Conservation (phyloP, 2,797 vertebrate species). For the Pristis pectinata region DNA sequence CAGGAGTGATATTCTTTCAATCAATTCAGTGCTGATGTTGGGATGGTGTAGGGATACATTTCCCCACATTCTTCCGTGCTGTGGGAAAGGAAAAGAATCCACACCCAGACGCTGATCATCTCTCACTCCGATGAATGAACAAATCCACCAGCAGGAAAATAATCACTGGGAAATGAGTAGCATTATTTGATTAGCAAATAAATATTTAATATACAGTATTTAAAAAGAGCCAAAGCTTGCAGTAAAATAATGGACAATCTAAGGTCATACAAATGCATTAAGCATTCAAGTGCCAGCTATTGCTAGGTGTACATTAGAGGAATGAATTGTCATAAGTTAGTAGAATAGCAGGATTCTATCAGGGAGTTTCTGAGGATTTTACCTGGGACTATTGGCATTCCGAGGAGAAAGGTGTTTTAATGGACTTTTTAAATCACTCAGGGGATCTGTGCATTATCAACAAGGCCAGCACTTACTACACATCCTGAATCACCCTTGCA, state of each 20-base stretch:
- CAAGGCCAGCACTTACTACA: too few relatives aligned
- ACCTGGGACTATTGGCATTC: too few relatives aligned
- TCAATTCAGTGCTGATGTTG: background rate
- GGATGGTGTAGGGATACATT: background rate
- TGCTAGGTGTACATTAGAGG: background rate
- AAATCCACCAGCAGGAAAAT: background rate
- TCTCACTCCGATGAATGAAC: background rate
- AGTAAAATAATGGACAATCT: background rate
- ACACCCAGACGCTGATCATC: background rate
- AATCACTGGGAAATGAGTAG: too few relatives aligned
- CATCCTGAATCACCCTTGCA: too few relatives aligned
- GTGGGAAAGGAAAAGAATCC: background rate
- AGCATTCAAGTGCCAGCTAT: background rate
- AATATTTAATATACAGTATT: background rate
- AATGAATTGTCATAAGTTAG: background rate
- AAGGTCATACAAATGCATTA: background rate
- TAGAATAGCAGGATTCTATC: background rate
- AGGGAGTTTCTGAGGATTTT: too few relatives aligned
- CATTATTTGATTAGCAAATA: background rate
- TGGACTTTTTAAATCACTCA: too few relatives aligned
- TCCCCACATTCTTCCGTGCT: background rate
- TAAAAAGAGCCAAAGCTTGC: background rate
- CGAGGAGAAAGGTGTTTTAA: too few relatives aligned
- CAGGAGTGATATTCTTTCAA: background rate
- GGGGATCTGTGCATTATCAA: too few relatives aligned